Percentiles rank a stretch among this genome's conserved stretches.
Conservation (phyloP, 1,140 invertebrate species). For the Steinernema feltiae region DNA sequence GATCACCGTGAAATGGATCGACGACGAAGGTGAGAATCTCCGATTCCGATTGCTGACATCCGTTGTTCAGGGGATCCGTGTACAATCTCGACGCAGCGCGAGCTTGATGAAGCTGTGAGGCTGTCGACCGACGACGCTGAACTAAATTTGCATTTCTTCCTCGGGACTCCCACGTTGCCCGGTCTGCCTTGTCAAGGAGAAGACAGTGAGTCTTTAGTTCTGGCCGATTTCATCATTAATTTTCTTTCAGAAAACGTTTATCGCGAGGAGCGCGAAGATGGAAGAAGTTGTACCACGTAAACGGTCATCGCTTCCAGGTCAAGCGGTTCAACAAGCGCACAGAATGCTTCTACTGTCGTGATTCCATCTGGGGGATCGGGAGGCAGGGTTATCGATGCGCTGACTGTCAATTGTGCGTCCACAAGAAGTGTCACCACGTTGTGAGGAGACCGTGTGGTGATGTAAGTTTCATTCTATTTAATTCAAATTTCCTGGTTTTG, state of each 20-base stretch:
- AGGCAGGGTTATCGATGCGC: constrained; percentile 97
- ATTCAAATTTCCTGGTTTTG: too few species aligned
- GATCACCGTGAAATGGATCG: constrained; percentile 99
- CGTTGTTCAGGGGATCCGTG: constrained; percentile 75
- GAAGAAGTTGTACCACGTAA: constrained; percentile 94
- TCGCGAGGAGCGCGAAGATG: constrained; percentile 90
- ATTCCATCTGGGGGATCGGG: constrained; percentile 97
- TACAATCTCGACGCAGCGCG: constrained; percentile 86
- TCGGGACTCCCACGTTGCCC: constrained; percentile 84
- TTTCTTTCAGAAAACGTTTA: constrained; percentile 85
- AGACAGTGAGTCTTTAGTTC: constrained; percentile 69
- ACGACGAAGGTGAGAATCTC: constrained; percentile 78
- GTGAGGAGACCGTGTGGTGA: constrained; percentile 74
- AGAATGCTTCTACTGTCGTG: constrained; percentile 91
- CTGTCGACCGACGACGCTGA: constrained; percentile 89
- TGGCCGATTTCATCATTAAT: background rate
- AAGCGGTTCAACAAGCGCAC: constrained; percentile 96
- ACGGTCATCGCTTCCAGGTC: constrained; percentile 97
- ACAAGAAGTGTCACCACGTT: constrained; percentile 98
- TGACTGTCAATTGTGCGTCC: constrained; percentile 93
- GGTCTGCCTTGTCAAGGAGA: constrained; percentile 96
- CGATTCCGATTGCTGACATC: background rate
- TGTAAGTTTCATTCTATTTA: constrained; percentile 23
- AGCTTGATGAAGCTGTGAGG: constrained; percentile 88
- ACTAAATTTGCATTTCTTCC: constrained; percentile 83